Percentiles rank a stretch among this genome's conserved stretches.
These are phyloP conservation scores for Agrenia bidenticulata DNA, from an alignment of 2,888 invertebrate species.

Conservation along the genomic window DNA sequence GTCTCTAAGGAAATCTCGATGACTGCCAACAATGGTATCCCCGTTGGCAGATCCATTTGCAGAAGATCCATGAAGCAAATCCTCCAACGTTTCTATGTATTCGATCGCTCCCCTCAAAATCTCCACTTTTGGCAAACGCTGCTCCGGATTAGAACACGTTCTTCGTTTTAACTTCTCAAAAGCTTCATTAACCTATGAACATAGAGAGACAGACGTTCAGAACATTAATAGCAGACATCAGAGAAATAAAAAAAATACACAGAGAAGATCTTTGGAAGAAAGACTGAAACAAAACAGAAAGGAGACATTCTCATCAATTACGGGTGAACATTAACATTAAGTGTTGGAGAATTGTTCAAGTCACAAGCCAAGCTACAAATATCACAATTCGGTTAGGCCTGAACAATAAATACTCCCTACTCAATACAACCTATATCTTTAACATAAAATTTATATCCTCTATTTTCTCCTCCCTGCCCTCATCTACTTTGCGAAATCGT, in stretches of 20 bases:
- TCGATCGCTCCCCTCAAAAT: conserved; percentile 96
- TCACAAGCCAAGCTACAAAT: conserved; percentile 3
- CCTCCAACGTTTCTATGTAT: conserved; percentile 90
- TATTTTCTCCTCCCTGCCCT: background rate
- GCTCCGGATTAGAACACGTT: conserved; percentile 93
- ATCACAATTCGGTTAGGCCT: conserved; percentile 2
- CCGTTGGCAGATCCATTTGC: conserved; percentile 19
- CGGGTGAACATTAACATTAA: conserved; percentile 11
- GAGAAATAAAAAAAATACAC: conserved; percentile 21
- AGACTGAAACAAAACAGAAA: conserved; percentile 8
- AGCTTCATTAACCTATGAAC: conserved; percentile 87
- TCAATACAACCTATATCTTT: conserved; percentile 14
- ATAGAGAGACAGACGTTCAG: conserved; percentile 46
- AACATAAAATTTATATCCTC: conserved; percentile 11
- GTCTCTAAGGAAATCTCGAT: conserved; percentile 47
- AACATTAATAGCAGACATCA: conserved; percentile 32
- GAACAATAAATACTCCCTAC: conserved; percentile 11
- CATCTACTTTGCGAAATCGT: too few species aligned
- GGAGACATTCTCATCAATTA: conserved; percentile 14
- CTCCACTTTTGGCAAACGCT: conserved; percentile 94
- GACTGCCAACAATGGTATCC: conserved; percentile 19
- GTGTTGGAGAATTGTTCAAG: conserved; percentile 10
- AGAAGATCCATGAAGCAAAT: conserved; percentile 67
- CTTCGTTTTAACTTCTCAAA: conserved; percentile 91
- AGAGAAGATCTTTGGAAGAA: background rate